phyloP scores from a whole-genome alignment of 2,797 vertebrate genomes.

The Acanthornis magna region DNA sequence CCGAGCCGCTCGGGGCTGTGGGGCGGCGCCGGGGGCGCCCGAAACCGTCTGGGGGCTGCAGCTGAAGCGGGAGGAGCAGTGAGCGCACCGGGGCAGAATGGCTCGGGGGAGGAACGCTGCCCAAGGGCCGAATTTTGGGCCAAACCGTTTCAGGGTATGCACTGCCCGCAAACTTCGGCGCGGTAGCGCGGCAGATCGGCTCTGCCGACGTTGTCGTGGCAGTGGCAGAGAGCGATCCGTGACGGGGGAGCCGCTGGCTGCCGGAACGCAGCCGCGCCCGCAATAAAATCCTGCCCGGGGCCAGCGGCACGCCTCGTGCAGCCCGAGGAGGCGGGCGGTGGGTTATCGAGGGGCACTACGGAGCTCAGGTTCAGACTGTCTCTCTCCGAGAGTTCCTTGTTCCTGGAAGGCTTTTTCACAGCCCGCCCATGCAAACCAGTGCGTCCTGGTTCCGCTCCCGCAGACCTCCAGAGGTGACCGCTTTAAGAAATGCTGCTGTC shows the following conservation, averaged over 20 bases:
- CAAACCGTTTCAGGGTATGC: rapidly evolving
- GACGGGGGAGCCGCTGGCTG: rapidly evolving
- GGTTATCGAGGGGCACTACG: rapidly evolving
- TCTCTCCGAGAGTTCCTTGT: no score
- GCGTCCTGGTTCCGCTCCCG: not conserved
- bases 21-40: no score
- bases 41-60: not conserved
- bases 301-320: rapidly evolving
- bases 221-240: rapidly evolving
- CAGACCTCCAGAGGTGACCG: not conserved
- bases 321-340: not conserved
- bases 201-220: rapidly evolving
- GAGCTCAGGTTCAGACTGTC: rapidly evolving
- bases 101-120: not conserved
- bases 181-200: rapidly evolving
- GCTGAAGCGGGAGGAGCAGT: rapidly evolving
- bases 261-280: rapidly evolving
- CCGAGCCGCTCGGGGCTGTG: not conserved
- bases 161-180: rapidly evolving
- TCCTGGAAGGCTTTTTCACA: not conserved
- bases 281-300: rapidly evolving
- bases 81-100: rapidly evolving
- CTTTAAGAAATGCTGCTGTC: no score
- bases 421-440: rapidly evolving
- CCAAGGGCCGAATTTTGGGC: rapidly evolving